phyloP scores from a whole-genome alignment of 2,113 vertebrate species.

The Bagarius yarrelli region DNA sequence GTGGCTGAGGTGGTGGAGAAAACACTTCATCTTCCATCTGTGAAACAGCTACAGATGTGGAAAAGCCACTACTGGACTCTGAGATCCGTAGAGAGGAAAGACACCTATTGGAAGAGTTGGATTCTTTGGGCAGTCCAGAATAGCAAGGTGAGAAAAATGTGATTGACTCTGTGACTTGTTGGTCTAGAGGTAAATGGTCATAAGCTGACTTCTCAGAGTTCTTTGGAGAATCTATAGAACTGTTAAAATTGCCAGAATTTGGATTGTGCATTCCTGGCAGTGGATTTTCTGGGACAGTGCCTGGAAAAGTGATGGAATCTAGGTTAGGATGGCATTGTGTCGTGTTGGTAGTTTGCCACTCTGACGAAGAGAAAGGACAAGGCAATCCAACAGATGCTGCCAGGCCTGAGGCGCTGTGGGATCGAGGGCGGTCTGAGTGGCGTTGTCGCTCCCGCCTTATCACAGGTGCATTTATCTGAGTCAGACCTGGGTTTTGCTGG shows the following conservation, averaged over 20 bases:
- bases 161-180: constrained; percentile 8
- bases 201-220: constrained; percentile 47
- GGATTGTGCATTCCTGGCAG: constrained; percentile 20
- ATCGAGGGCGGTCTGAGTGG: constrained; percentile 60
- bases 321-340: constrained; percentile 60
- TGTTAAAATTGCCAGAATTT: constrained; percentile 46
- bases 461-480: constrained; percentile 46
- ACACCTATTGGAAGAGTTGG: constrained; percentile 26
- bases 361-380: constrained; percentile 59
- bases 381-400: constrained; percentile 74
- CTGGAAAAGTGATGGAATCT: constrained; percentile 62
- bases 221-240: constrained; percentile 55
- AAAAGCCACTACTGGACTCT: constrained; percentile 69
- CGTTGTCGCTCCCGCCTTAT: constrained; percentile 58
- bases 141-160: neutral
- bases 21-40: constrained; percentile 84
- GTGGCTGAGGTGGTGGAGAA: constrained; percentile 43
- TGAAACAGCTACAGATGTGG: neutral
- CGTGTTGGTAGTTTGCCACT: constrained; percentile 53
- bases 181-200: constrained; percentile 40
- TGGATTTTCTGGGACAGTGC: neutral
- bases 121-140: constrained; percentile 48
- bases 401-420: constrained; percentile 61
- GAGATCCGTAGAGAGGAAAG: constrained; percentile 78
- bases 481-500: constrained; percentile 24